These are phyloP conservation scores for Tetragnatha versicolor DNA, from an alignment of 1,140 invertebrate species.

Conservation along the genomic window DNA sequence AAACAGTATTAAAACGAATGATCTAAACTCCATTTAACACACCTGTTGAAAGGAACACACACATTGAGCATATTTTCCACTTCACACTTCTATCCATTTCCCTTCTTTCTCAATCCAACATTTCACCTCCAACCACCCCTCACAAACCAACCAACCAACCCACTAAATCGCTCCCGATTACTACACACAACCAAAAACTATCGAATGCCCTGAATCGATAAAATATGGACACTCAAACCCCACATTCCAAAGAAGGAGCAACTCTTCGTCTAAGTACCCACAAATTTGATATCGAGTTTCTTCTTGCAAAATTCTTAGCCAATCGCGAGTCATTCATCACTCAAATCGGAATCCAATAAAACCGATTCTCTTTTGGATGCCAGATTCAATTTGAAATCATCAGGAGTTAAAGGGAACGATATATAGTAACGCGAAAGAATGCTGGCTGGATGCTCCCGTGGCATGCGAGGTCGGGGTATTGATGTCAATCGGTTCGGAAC, in stretches of 20 bases:
- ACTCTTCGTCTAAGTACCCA: constrained; percentile 1
- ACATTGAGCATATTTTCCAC: no score
- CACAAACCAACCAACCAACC: no score
- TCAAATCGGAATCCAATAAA: constrained; percentile 23
- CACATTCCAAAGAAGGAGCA: no score
- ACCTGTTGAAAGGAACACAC: no score
- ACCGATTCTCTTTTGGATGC: background rate
- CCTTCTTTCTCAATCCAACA: no score
- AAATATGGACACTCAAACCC: constrained; percentile 25
- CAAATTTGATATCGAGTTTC: constrained; percentile 28
- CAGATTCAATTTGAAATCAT: constrained; percentile 19
- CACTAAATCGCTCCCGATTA: background rate
- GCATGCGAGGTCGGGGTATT: background rate
- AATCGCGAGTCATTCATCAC: constrained; percentile 28
- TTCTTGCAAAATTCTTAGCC: constrained; percentile 19
- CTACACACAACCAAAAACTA: constrained; percentile 1
- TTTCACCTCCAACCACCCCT: no score
- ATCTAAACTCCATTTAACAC: no score
- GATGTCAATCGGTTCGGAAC: background rate
- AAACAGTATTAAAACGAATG: no score
- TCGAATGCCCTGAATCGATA: constrained; percentile 3
- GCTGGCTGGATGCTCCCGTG: background rate
- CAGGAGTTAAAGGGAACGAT: background rate
- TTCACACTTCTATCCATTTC: no score
- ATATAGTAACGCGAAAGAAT: background rate